Percentiles rank a stretch among this genome's conserved stretches.
Evolutionary conservation across 2,888 invertebrate genomes (phyloP).

Genomic region (Portevinia maculata): DNA sequence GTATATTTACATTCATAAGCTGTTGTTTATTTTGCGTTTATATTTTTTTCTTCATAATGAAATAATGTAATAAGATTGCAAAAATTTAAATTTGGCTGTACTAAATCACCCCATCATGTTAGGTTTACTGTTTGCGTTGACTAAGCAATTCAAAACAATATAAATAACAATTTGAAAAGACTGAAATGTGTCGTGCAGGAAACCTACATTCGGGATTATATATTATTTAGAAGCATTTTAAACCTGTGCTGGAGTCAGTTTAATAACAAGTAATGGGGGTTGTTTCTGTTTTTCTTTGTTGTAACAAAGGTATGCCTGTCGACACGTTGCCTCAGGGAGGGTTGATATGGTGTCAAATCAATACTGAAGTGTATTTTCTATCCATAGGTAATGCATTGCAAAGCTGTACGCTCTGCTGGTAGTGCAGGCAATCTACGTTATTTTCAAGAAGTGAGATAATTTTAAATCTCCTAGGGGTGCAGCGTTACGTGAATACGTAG

Average conservation of each 20-base stretch:
- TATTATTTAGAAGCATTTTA: conserved; percentile 18
- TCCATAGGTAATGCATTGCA: conserved; percentile 63
- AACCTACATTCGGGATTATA: conserved; percentile 25
- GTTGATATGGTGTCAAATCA: conserved; percentile 35
- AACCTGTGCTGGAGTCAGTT: conserved; percentile 14
- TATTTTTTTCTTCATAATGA: conserved; percentile 6
- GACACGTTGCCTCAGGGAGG: background rate
- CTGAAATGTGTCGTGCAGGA: conserved; percentile 22
- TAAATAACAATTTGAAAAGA: conserved; percentile 19
- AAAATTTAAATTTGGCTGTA: conserved; percentile 7
- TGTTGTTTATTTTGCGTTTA: conserved; percentile 13
- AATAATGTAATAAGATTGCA: conserved; percentile 51
- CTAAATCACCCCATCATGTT: background rate
- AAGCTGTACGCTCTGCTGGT: conserved; percentile 21
- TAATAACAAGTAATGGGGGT: background rate
- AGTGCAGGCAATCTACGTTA: conserved; percentile 45
- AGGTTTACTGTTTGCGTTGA: background rate
- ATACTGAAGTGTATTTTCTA: conserved; percentile 42
- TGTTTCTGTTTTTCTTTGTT: background rate
- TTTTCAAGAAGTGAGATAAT: conserved; percentile 17
- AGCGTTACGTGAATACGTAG: background rate
- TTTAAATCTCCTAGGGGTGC: conserved; percentile 30
- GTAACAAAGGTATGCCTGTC: background rate
- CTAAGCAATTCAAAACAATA: conserved; percentile 21
- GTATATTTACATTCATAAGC: conserved; percentile 5